Base-by-base conservation (phyloP, 1,140 invertebrate genomes). In the Copidosoma floridanum region DNA sequence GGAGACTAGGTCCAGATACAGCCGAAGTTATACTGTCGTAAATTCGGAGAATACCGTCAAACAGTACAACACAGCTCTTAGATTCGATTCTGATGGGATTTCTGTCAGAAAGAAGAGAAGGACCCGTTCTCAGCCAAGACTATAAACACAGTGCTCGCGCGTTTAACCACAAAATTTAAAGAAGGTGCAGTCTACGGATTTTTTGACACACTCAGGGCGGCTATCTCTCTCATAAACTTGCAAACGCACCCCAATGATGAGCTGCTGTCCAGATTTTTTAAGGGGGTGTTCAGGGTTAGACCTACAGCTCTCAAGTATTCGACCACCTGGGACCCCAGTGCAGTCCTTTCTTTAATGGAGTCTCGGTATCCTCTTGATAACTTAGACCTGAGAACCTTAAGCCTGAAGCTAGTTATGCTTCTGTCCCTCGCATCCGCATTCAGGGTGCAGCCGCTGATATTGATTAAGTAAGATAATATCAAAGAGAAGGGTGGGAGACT, bases 281-380 rank as follows among this genome's bases (percentile, higher is more conserved):
- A 63, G 56, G 71, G 66, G 6, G 40, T 71, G 14, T 73, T 63
- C 37, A 63, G 51, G 26, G 21, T 64, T 0, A 65, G 68, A 5
- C 66, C 71, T 5, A 16, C 55, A 1, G 61, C 40, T 24, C 68
- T 70, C 4, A 66, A 67, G 58, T 74, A 72, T 57, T 44, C 65
- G 14, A 21, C 21, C 12, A 68, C 58, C 0, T 71, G 68, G 72
- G 68, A 73, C 38, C 37, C 58, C 1, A 29, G 37, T 27, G 27
- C 60, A 7, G 64, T 65, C 11, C 46, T 65, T 23, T 29, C 38
- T 16, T 38, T 37, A 32, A 26, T 63, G 23, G 56, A 64, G 51
- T 18, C 20, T 1, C 51, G 63, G 43, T 64, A 53, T 52, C 57
- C 48, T 3, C 32, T 60, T 16, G 53, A 60, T 4, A 11, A n/a